A percentile compares a stretch with the other conserved stretches of the same genome.
Evolutionary conservation across 1,140 invertebrate genomes (phyloP).

Genomic region (Oryctes rhinoceros): DNA sequence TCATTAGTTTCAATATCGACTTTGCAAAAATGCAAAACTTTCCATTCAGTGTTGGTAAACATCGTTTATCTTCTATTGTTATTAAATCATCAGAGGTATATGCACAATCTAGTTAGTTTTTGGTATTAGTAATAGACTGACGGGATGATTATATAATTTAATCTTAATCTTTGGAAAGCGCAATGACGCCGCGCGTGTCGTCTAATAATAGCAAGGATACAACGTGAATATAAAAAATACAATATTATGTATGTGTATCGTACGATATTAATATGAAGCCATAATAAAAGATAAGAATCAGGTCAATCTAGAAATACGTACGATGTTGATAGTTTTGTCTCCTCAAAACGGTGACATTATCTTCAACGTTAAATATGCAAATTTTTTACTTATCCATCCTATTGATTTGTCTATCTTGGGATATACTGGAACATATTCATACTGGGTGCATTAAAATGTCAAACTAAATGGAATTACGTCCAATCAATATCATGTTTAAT

Average conservation of each 20-base stretch:
- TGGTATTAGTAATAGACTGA: not conserved
- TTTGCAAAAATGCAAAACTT: not conserved
- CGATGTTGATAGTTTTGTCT: not conserved
- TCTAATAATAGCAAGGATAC: not conserved
- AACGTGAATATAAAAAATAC: not conserved
- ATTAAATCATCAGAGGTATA: not conserved
- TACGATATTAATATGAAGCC: constrained; percentile 8
- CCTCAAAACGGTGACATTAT: not conserved
- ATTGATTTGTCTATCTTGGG: not conserved
- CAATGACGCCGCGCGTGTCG: not conserved
- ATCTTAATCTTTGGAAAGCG: not conserved
- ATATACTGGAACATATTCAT: no score
- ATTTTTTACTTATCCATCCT: not conserved
- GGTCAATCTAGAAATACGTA: not conserved
- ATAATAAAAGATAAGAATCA: constrained; percentile 10
- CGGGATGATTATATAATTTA: not conserved
- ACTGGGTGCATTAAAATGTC: no score
- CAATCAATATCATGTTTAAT: no score
- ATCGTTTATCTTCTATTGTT: not conserved
- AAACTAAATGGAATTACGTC: no score
- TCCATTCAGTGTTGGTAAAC: not conserved
- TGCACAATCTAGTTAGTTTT: not conserved
- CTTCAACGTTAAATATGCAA: not conserved
- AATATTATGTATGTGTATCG: not conserved
- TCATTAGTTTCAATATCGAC: not conserved